Percentiles rank a stretch among this genome's conserved stretches.
phyloP scores from a whole-genome alignment of 1,140 invertebrate genomes.

The Trichonephila clavipes region DNA sequence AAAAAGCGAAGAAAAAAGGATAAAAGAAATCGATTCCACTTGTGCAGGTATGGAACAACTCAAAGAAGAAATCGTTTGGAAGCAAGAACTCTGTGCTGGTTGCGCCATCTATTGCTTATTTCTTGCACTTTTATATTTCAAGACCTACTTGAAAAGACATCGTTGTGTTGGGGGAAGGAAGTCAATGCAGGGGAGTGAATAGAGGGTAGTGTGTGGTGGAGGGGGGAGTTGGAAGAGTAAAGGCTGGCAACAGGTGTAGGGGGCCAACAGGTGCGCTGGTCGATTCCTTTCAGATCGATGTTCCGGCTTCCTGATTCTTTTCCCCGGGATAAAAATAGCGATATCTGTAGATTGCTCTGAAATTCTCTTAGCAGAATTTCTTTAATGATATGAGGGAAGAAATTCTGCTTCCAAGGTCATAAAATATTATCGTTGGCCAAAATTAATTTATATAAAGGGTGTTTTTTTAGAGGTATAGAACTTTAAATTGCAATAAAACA shows the following conservation, averaged over 20 bases:
- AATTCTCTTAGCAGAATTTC: not conserved
- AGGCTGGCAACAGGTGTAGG: not conserved
- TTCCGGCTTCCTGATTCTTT: constrained; percentile 20
- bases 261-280: constrained; percentile 12
- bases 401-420: too few species aligned
- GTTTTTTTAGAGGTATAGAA: too few species aligned
- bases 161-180: not conserved
- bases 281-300: constrained; percentile 25
- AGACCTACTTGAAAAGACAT: not conserved
- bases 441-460: too few species aligned
- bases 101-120: not conserved
- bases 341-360: not conserved
- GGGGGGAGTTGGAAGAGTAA: too few species aligned
- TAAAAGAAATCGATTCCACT: constrained; percentile 14
- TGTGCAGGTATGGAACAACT: not conserved
- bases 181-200: not conserved
- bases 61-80: not conserved
- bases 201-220: not conserved
- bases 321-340: constrained; percentile 15
- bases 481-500: too few species aligned
- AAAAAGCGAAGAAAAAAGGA: not conserved
- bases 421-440: too few species aligned
- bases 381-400: too few species aligned
- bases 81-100: not conserved
- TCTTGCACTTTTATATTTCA: not conserved